Evolutionary conservation across 2,113 vertebrate species (phyloP), one percentile per base, ranked within the genome.

Genomic region (Colinus virginianus): DNA sequence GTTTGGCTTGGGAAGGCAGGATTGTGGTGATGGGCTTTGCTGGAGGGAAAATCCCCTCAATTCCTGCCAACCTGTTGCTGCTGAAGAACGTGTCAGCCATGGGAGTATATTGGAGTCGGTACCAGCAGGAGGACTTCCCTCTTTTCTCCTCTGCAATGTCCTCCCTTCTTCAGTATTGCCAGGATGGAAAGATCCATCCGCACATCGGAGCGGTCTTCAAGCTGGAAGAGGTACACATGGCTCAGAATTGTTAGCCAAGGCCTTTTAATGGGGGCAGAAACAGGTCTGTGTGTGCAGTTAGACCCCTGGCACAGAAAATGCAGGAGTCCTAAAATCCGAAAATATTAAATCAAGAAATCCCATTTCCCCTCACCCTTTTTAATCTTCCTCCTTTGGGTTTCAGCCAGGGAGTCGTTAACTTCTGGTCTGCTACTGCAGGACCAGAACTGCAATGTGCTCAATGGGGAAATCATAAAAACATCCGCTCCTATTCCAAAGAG

Each of bases 1-100:
- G 94, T 71, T n/a, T 98, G 68, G 61, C 76, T 0, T 93, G 72
- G 89, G 88, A 97, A 48, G 91, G 97, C 92, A 96, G 96, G 55
- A 95, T 91, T 45, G 79, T 93, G 55, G 90, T 95, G 76, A 55
- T 93, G 10, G 93, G 84, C 59, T 97, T 97, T 87, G 51, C 86
- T 13, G 87, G 93, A 74, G 94, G 95, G 91, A 82, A 78, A 58
- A 90, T 94, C 26, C 74, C 91, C 18, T 93, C 91, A 8, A 5
- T 97, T 32, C 81, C 77, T 7, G 51, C 83, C 63, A 94, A 93
- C 17, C 67, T 94, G 13, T 76, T 97, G 49, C 94, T 98, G 58
- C 88, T 96, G 78, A 95, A 96, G 83, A 97, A 95, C 2, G 5
- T 90, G 30, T 90, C 94, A 42, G 96, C 94, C 23, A 30, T 86